Base-by-base conservation (phyloP, 2,888 invertebrate genomes). In the Conops quadrifasciatus region DNA sequence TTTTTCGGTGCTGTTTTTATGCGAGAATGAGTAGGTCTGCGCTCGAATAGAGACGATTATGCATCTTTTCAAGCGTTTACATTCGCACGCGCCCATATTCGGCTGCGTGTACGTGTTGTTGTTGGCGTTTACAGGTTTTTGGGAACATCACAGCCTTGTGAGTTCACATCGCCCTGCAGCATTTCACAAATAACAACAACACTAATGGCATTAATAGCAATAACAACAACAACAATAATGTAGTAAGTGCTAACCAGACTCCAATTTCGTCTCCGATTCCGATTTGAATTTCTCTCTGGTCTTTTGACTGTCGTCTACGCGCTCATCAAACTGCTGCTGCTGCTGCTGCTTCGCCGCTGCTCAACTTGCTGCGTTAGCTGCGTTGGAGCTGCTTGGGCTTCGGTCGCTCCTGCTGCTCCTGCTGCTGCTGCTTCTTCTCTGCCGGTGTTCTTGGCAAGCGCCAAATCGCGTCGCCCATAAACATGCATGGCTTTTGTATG, bases 401-500 rank as follows among this genome's bases (percentile, higher is more conserved):
- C 19, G 43, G 45, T 24, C 64, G 21, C 49, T 47, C 13, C 26
- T 26, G 24, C 28, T 49, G 21, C 16, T 45, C 51, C 30, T 65
- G 30, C 65, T 49, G 30, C 67, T 59, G 59, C 69, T 36, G 15
- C 26, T 28, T 24, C 58, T 13, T 13, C 28, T 28, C 58, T 58
- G 58, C 11, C 28, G 24, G 43, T 36, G 26, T 21, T 60, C 49
- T 56, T 15, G 3, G 51, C 63, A 53, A 60, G 63, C 56, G 59
- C 59, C 60, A 62, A 77, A 78, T 78, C 78, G 80, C 77, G 78
- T 78, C 51, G 77, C 76, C 78, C 80, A 80, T 80, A 80, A 80
- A 78, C 78, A 77, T 83, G 84, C 84, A 83, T 82, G 85, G 85
- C 84, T 85, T 85, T 84, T 85, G 85, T 84, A 85, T 85, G 83